phyloP scores from a whole-genome alignment of 2,113 vertebrate genomes.

The Podarcis raffonei region DNA sequence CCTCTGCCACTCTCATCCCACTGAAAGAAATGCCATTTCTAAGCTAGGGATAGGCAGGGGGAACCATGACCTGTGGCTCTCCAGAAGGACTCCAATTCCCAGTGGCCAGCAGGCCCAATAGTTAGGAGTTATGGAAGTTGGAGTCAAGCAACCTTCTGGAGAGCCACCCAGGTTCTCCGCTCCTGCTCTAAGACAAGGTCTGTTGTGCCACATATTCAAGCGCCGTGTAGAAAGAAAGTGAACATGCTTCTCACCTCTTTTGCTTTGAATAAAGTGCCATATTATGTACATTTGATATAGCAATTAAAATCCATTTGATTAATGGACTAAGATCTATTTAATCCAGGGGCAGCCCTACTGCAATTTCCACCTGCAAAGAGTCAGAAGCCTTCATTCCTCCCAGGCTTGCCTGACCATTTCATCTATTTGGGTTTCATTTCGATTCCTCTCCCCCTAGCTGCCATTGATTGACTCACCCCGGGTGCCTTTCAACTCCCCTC shows the following conservation, averaged over 20 bases:
- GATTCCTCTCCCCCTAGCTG: fast-evolving
- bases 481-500: not conserved
- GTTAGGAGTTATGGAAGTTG: too few species aligned
- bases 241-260: not conserved
- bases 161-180: not conserved
- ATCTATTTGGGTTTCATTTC: not conserved
- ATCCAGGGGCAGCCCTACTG: not conserved
- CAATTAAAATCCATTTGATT: not conserved
- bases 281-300: not conserved
- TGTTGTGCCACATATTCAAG: not conserved
- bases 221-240: not conserved
- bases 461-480: fast-evolving
- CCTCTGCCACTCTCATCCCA: not conserved
- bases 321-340: not conserved
- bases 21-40: not conserved
- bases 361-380: not conserved
- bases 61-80: too few species aligned
- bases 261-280: not conserved
- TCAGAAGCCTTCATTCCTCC: too few species aligned
- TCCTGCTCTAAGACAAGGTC: not conserved
- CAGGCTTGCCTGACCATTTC: not conserved
- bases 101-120: too few species aligned
- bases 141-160: not conserved
- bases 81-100: too few species aligned
- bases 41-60: not conserved